A percentile compares a stretch with the other conserved stretches of the same genome.
These are phyloP conservation scores for Gymnoscelis rufifasciata DNA, from an alignment of 2,888 invertebrate genomes.

Conservation along the genomic window DNA sequence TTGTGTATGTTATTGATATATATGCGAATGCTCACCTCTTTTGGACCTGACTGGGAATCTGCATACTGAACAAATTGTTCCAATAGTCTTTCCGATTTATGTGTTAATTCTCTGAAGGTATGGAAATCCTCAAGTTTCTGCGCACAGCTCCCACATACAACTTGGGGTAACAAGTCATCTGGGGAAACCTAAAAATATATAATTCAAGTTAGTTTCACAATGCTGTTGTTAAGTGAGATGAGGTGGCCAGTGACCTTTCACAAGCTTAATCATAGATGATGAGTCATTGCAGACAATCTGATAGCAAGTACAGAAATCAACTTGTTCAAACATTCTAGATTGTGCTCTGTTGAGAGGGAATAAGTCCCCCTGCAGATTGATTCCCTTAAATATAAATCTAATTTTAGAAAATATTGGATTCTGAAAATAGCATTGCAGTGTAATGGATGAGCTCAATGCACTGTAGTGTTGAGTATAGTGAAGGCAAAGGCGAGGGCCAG, in stretches of 20 bases:
- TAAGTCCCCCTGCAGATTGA: slow-evolving; percentile 60
- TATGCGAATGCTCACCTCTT: slow-evolving; percentile 75
- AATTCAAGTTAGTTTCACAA: slow-evolving; percentile 50
- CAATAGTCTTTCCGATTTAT: slow-evolving; percentile 86
- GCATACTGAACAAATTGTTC: slow-evolving; percentile 87
- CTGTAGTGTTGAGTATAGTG: slow-evolving; percentile 31
- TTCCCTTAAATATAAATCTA: slow-evolving; percentile 66
- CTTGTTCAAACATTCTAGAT: slow-evolving; percentile 32
- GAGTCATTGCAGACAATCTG: slow-evolving; percentile 59
- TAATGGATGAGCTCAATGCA: slow-evolving; percentile 47
- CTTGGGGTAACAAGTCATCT: slow-evolving; percentile 86
- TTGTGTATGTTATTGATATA: slow-evolving; percentile 14
- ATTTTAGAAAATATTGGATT: slow-evolving; percentile 72
- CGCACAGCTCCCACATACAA: slow-evolving; percentile 87
- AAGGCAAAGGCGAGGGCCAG: slow-evolving; percentile 29
- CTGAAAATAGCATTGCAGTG: slow-evolving; percentile 69
- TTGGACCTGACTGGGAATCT: slow-evolving; percentile 81
- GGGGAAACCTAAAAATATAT: slow-evolving; percentile 83
- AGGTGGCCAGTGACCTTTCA: slow-evolving; percentile 71
- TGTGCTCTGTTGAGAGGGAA: slow-evolving; percentile 41
- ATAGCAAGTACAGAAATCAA: slow-evolving; percentile 34
- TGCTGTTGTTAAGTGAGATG: slow-evolving; percentile 51
- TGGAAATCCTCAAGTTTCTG: slow-evolving; percentile 86
- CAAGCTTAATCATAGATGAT: slow-evolving; percentile 68
- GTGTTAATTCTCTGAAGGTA: slow-evolving; percentile 87